A percentile compares a stretch with the other conserved stretches of the same genome.
Evolutionary conservation across 2,797 vertebrate genomes (phyloP).

Genomic region (Lagorchestes hirsutus): DNA sequence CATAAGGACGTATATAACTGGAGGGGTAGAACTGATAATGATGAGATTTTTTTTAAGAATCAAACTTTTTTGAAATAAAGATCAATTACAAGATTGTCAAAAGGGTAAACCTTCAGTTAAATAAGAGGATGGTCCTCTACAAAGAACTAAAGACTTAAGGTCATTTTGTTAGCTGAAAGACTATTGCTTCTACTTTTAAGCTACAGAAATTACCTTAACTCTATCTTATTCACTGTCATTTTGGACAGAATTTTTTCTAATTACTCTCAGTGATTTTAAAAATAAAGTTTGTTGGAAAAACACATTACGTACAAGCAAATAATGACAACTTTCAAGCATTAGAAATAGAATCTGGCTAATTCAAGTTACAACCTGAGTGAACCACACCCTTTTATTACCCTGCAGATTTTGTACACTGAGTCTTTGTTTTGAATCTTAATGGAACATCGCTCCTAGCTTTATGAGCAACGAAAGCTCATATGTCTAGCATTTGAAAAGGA

Average conservation of each 20-base stretch:
- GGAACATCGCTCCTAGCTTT: conserved; percentile 60
- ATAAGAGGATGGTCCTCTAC: not conserved
- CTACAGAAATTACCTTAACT: not conserved
- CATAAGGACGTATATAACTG: not conserved
- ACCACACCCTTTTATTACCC: conserved; percentile 78
- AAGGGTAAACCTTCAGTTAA: not conserved
- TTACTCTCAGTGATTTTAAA: not conserved
- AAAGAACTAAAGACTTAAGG: not conserved
- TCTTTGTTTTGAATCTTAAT: conserved; percentile 64
- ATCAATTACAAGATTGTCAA: not conserved
- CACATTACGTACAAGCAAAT: not conserved
- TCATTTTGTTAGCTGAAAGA: not conserved
- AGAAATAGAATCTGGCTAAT: conserved; percentile 42
- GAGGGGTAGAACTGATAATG: not conserved
- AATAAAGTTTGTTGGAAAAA: conserved; percentile 21
- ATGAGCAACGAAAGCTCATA: conserved; percentile 67
- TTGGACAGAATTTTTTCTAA: not conserved
- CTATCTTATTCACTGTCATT: not conserved
- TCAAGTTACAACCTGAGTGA: conserved; percentile 79
- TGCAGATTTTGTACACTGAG: conserved; percentile 57
- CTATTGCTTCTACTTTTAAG: not conserved
- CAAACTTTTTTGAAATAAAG: not conserved
- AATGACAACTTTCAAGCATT: not conserved
- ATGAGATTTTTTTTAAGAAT: not conserved
- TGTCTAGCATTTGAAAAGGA: conserved; percentile 67